A percentile compares a stretch with the other conserved stretches of the same genome.
These are phyloP conservation scores for Sanderia malayensis DNA, from an alignment of 30 jellyfish, hydroid and myxozoan genomes.

Conservation along the genomic window DNA sequence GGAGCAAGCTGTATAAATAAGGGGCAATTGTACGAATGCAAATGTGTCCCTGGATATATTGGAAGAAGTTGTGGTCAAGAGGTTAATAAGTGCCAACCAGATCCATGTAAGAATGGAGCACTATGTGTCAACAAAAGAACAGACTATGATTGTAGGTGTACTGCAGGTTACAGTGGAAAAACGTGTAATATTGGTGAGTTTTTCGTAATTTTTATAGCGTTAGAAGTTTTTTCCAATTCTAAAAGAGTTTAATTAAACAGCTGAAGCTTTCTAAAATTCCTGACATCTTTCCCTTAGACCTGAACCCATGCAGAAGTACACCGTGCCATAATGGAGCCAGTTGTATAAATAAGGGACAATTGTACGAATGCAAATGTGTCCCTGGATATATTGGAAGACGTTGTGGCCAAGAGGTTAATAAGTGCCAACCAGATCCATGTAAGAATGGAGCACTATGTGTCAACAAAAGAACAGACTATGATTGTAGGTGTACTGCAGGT, in stretches of 20 bases:
- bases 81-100: conserved; percentile 4
- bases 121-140: not conserved
- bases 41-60: conserved; percentile 43
- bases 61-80: conserved; percentile 51
- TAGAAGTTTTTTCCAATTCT: too few species aligned
- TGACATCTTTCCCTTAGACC: conserved; percentile 28
- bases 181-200: not conserved
- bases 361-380: conserved; percentile 29
- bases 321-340: conserved; percentile 64
- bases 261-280: too few species aligned
- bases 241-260: too few species aligned
- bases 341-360: conserved; percentile 51
- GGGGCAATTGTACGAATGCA: conserved; percentile 48
- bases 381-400: conserved; percentile 45
- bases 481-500: conserved; percentile 3
- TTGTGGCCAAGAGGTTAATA: conserved; percentile 34
- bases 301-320: conserved; percentile 44
- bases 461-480: not conserved
- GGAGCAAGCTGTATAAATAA: conserved; percentile 50
- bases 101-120: conserved; percentile 17
- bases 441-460: conserved; percentile 4
- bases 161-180: conserved; percentile 10
- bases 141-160: not conserved
- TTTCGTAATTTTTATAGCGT: too few species aligned
- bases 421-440: conserved; percentile 17